phyloP scores from a whole-genome alignment of 2,888 invertebrate species.

The Phaedon cochleariae region DNA sequence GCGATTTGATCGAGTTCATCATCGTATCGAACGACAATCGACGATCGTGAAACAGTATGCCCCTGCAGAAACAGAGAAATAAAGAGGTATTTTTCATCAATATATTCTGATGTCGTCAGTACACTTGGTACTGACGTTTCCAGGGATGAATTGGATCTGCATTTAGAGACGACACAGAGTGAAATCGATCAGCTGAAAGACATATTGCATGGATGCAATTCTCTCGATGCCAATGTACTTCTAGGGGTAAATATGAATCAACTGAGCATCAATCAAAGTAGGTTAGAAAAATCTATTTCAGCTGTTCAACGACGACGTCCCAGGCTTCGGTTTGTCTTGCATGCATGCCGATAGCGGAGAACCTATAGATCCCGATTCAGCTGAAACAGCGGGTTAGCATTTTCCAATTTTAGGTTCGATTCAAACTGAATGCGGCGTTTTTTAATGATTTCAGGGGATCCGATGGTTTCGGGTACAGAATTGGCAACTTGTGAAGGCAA shows the following conservation, averaged over 20 bases:
- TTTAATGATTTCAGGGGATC: conserved; percentile 39
- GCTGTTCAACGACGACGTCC: conserved; percentile 50
- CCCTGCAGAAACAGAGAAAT: no score
- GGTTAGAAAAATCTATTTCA: conserved; percentile 32
- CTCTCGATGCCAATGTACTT: conserved; percentile 77
- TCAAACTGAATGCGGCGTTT: no score
- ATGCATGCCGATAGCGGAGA: conserved; percentile 10
- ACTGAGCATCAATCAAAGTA: background rate
- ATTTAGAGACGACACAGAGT: conserved; percentile 80
- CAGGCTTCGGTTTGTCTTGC: conserved; percentile 45
- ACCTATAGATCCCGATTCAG: conserved; percentile 9
- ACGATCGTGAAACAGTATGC: no score
- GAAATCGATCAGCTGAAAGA: conserved; percentile 85
- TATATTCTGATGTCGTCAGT: conserved; percentile 49
- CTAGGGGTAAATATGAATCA: conserved; percentile 73
- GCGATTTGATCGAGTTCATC: no score
- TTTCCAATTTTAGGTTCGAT: background rate
- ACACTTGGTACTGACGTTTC: conserved; percentile 63
- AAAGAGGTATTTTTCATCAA: no score
- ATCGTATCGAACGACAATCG: no score
- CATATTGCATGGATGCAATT: conserved; percentile 72
- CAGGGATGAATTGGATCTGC: conserved; percentile 80
- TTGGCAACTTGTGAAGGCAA: conserved; percentile 60
- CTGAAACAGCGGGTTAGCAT: background rate
- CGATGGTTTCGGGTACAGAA: conserved; percentile 61